Percentiles rank a stretch among this genome's conserved stretches.
phyloP scores from a whole-genome alignment of 2,797 vertebrate species.

The Urosaurus nigricauda region DNA sequence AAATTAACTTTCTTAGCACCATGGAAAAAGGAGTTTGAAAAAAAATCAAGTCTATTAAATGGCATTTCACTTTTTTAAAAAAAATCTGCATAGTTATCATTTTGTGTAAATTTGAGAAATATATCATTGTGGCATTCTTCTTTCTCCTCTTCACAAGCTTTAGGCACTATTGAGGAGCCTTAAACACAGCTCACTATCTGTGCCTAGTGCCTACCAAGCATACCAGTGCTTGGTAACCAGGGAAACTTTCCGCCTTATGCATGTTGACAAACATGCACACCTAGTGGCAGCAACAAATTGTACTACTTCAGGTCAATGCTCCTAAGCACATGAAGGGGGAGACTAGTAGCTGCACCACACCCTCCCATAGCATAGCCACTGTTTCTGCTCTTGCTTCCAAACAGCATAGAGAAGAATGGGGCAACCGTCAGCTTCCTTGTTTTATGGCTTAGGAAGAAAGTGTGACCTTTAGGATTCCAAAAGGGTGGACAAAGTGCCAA shows the following conservation, averaged over 20 bases:
- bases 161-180: background rate
- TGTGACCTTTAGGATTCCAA: background rate
- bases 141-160: background rate
- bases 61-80: background rate
- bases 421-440: background rate
- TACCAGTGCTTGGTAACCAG: no score
- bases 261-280: background rate
- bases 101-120: background rate
- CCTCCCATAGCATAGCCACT: background rate
- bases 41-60: background rate
- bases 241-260: background rate
- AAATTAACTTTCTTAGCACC: background rate
- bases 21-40: background rate
- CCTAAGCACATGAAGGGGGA: background rate
- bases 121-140: background rate
- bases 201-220: background rate
- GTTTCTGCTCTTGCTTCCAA: no score
- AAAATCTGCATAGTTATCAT: background rate
- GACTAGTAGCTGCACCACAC: background rate
- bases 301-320: background rate
- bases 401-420: background rate
- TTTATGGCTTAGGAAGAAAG: background rate
- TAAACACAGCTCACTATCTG: background rate
- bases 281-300: background rate
- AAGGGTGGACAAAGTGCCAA: no score